Percentiles rank a stretch among this genome's conserved stretches.
Evolutionary conservation across 2,113 vertebrate genomes (phyloP).

Genomic region (Peromyscus leucopus): DNA sequence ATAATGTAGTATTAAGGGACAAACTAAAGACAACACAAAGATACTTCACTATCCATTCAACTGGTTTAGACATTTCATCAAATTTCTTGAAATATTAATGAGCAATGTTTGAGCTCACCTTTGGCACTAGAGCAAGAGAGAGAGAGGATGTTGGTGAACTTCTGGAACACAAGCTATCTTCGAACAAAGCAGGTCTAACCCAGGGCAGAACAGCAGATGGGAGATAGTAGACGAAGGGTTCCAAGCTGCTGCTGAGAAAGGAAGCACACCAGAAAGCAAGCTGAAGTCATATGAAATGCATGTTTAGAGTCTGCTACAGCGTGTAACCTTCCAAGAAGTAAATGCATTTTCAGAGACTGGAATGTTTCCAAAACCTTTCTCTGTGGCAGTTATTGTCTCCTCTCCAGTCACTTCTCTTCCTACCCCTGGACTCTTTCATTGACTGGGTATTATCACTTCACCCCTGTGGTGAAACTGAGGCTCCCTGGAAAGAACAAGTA

Average conservation of each 20-base stretch:
- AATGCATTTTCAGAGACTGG: neutral
- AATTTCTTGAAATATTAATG: slow-evolving; percentile 65
- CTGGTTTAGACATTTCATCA: slow-evolving; percentile 56
- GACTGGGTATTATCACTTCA: neutral
- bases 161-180: neutral
- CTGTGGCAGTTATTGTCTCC: neutral
- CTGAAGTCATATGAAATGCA: neutral
- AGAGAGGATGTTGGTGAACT: slow-evolving; percentile 3
- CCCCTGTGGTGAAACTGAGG: neutral
- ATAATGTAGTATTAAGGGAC: slow-evolving; percentile 21
- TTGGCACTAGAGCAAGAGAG: neutral
- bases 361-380: neutral
- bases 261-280: neutral
- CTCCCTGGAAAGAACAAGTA: neutral
- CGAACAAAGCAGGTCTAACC: neutral
- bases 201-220: slow-evolving; percentile 37
- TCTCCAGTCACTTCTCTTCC: neutral
- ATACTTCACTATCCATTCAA: neutral
- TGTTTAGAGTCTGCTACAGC: neutral
- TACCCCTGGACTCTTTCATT: rapidly evolving
- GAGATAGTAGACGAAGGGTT: neutral
- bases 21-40: neutral
- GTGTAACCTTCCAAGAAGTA: neutral
- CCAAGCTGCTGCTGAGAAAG: slow-evolving; percentile 20
- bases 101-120: neutral